Evolutionary conservation across 1,140 invertebrate genomes (phyloP), one percentile per base, ranked within the genome.

Genomic region (Scaptomyza hsui): DNA sequence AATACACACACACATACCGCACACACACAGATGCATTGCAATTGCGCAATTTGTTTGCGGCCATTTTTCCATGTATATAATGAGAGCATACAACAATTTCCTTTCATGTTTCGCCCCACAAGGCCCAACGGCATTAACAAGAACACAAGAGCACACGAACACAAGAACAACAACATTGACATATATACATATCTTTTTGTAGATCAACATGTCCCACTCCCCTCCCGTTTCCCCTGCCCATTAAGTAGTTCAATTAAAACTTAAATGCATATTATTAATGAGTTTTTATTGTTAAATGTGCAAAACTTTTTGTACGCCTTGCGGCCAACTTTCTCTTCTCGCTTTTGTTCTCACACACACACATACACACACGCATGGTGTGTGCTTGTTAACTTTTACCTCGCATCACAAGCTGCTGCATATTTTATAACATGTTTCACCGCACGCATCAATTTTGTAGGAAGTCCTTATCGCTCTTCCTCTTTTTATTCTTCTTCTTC

Each of bases 171-270:
- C 21, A 24, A 37, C 26, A 29, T 29, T 53, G 35, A 24, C n/a
- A 53, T 53, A 53, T 29, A n/a, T 37, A 37, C n/a, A n/a, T 37
- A 12, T 16, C 19, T 52, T 52, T 19, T 21, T 21, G 12, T 37
- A 24, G 12, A 4, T 7, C 24, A 12, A 13, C 29, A 4, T 5
- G 6, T 2, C 0, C 32, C 24, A 0, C 19, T 18, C 16, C n/a
- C 1, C 26, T 13, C n/a, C 61, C 32, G 1, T 21, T 63, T 55
- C 24, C 32, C 3, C 18, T 53, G 5, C 59, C 60, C 75, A 86
- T 88, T 86, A 86, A 85, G 81, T 85, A 86, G 82, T 88, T 88
- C 81, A 86, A 86, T 86, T 88, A 88, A 77, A 86, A 81, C 77
- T 86, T 86, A 81, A 85, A 88, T 81, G 73, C 81, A 86, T 86